Conservation (phyloP, 2,888 invertebrate genomes). For the Dicranocentrus wangi region DNA sequence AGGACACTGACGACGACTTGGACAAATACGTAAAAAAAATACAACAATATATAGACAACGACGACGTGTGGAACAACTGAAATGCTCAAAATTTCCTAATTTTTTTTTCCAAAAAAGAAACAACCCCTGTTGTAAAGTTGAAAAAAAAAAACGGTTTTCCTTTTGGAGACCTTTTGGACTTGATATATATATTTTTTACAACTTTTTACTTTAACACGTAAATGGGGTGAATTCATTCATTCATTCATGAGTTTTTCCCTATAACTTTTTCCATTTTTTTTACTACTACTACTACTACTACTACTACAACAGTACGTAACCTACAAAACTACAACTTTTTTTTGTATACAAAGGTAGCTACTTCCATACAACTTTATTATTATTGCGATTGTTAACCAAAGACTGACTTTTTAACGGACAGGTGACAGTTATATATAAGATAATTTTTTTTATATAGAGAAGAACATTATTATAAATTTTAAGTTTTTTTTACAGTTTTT, state of each 20-base stretch:
- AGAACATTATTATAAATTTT: slow-evolving; percentile 24
- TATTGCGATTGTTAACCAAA: slow-evolving; percentile 72
- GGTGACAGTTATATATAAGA: slow-evolving; percentile 67
- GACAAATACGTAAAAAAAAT: slow-evolving; percentile 42
- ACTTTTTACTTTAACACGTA: slow-evolving; percentile 5
- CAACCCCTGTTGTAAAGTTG: slow-evolving; percentile 42
- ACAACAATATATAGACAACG: slow-evolving; percentile 57
- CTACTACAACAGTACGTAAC: slow-evolving; percentile 27
- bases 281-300: slow-evolving; percentile 32
- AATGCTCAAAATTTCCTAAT: slow-evolving; percentile 60
- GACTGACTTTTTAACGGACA: slow-evolving; percentile 73
- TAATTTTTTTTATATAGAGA: slow-evolving; percentile 53
- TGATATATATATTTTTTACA: slow-evolving; percentile 20
- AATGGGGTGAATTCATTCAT: background rate
- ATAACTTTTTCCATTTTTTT: slow-evolving; percentile 35
- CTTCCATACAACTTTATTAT: slow-evolving; percentile 72
- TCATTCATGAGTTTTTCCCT: slow-evolving; percentile 23
- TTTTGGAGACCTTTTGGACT: slow-evolving; percentile 49
- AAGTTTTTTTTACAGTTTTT: slow-evolving; percentile 54
- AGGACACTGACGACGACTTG: slow-evolving; percentile 63
- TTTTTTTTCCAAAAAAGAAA: slow-evolving; percentile 19
- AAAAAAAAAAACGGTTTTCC: slow-evolving; percentile 31
- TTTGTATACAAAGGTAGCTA: slow-evolving; percentile 70
- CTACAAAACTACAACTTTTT: slow-evolving; percentile 38
- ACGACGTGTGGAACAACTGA: slow-evolving; percentile 64